Conservation (phyloP, 2,888 invertebrate genomes). For the Empis livida region DNA sequence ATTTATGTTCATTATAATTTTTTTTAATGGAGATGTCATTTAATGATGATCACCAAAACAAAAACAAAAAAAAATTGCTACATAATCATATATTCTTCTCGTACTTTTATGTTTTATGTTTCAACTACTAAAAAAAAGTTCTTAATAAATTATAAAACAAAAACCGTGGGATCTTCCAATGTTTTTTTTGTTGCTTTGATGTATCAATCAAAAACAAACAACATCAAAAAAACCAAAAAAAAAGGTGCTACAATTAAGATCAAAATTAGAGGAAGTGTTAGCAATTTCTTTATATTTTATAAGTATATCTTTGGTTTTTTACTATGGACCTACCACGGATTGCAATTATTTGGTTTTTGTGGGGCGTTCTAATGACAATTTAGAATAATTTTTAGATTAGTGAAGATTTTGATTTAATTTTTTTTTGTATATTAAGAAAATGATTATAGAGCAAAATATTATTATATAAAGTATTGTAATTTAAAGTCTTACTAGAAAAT, state of each 20-base stretch:
- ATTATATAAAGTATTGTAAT: no score
- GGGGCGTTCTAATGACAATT: not conserved
- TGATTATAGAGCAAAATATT: no score
- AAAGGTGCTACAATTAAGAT: slow-evolving; percentile 1
- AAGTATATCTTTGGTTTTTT: not conserved
- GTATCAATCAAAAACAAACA: not conserved
- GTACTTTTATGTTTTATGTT: no score
- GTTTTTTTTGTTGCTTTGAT: not conserved
- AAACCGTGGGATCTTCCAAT: not conserved
- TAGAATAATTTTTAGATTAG: not conserved
- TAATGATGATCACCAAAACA: slow-evolving; percentile 7
- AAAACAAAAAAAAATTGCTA: not conserved
- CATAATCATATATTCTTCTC: no score
- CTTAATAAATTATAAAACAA: no score
- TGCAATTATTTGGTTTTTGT: not conserved
- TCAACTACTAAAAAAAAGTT: no score
- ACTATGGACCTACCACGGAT: not conserved
- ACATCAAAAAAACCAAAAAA: not conserved
- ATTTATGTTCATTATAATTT: no score
- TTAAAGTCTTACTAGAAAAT: no score
- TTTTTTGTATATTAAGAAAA: no score
- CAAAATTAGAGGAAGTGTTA: not conserved
- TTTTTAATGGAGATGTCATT: slow-evolving; percentile 7
- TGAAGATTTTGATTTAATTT: no score
- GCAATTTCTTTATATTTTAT: not conserved